Base-by-base conservation (phyloP, 2,113 vertebrate genomes). In the Phylloscopus whistleri region DNA sequence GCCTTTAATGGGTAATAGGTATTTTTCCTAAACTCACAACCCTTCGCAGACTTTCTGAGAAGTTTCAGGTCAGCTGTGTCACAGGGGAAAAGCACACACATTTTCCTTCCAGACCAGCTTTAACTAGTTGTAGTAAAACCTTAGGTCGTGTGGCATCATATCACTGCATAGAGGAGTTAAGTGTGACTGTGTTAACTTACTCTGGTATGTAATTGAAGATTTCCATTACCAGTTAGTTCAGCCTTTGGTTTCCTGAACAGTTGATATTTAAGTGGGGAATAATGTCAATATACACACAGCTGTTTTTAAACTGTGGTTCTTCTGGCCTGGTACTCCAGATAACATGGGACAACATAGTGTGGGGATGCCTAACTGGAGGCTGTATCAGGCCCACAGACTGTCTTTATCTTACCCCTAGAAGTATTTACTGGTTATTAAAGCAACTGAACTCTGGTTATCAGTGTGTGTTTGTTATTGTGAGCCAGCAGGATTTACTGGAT, bases 221-320 rank as follows among this genome's bases (percentile, higher is more conserved):
- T 79, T 83, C 53, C n/a, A 24, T 82, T 94, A 64, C 41, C 27
- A n/a, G 23, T 56, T 55, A 86, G 37, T 87, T 87, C 87, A 72
- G n/a, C 66, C 70, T 79, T 87, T 87, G 66, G 39, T 90, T 92
- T 97, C 75, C 72, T 92, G 63, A 59, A 46, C 35, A 67, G 68
- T 74, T 92, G 78, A 35, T 89, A 43, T 31, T 89, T 90, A 62
- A 69, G 14, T 86, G 68, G 30, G 35, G 37, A 83, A 70, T 83
- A 86, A 75, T 48, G 72, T 70, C 68, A 80, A 4, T 46, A 83
- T 58, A 69, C 46, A 58, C 69, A 58, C 10, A 80, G 8, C 19
- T 89, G 84, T 37, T 97, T 88, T 77, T n/a, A 85, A 96, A 76
- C 75, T 86, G 73, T 78, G 79, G 33, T 84, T 84, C 13, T 77